These are phyloP conservation scores for Perca fluviatilis DNA, from an alignment of 2,113 vertebrate species.

Conservation along the genomic window DNA sequence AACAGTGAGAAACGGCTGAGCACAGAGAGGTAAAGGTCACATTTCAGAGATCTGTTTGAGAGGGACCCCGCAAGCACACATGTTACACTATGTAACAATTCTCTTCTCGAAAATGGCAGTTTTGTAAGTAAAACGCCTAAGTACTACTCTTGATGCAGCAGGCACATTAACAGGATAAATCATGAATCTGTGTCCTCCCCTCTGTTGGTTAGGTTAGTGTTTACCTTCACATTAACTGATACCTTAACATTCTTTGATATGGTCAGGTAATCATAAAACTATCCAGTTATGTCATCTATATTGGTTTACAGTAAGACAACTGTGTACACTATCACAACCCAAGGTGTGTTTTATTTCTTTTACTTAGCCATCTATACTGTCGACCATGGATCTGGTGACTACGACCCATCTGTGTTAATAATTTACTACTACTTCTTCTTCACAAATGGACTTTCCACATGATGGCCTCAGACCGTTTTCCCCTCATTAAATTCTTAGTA, in stretches of 20 bases:
- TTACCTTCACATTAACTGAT: too few species aligned
- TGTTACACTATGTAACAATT: not conserved
- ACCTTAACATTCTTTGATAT: not conserved
- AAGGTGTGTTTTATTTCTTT: not conserved
- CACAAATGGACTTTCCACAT: not conserved
- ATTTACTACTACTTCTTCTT: not conserved
- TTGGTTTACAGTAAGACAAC: not conserved
- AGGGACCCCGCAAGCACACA: not conserved
- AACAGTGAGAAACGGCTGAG: not conserved
- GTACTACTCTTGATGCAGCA: not conserved
- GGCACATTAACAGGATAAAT: not conserved
- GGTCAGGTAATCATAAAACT: not conserved
- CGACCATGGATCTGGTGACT: not conserved
- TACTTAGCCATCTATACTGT: not conserved
- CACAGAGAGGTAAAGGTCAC: not conserved
- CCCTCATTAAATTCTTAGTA: too few species aligned
- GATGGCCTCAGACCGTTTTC: not conserved
- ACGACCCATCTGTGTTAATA: slow-evolving; percentile 14
- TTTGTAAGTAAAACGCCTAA: not conserved
- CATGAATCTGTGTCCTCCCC: not conserved
- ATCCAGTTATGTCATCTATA: not conserved
- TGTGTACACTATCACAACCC: too few species aligned
- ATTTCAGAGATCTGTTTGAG: not conserved
- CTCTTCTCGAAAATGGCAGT: not conserved
- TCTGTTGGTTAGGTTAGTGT: not conserved